phyloP scores from a whole-genome alignment of 2,888 invertebrate species.

The Eristalis arbustorum region DNA sequence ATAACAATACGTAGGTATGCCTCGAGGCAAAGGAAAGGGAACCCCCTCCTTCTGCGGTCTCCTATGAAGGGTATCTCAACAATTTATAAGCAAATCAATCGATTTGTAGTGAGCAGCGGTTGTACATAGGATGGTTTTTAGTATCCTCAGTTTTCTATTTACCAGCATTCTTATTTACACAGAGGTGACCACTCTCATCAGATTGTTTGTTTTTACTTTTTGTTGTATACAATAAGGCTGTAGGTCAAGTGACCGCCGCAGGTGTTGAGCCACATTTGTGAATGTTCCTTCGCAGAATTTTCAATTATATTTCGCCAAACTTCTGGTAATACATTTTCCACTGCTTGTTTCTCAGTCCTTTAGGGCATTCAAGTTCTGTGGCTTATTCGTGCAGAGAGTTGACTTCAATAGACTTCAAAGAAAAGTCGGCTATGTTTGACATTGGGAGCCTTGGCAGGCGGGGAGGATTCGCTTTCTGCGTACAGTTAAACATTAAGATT shows the following conservation, averaged over 20 bases:
- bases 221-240: not conserved
- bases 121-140: too few species aligned
- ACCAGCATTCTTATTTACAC: too few species aligned
- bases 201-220: not conserved
- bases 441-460: not conserved
- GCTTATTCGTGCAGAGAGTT: not conserved
- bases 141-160: too few species aligned
- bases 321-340: not conserved
- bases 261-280: not conserved
- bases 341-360: not conserved
- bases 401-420: not conserved
- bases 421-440: not conserved
- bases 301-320: not conserved
- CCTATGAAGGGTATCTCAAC: too few species aligned
- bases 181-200: too few species aligned
- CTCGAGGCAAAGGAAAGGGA: too few species aligned
- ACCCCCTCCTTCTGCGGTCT: too few species aligned
- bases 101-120: too few species aligned
- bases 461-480: not conserved
- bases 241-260: not conserved
- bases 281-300: not conserved
- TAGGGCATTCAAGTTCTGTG: not conserved
- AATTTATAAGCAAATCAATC: too few species aligned
- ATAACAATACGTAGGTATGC: too few species aligned
- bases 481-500: not conserved